A percentile compares a stretch with the other conserved stretches of the same genome.
Evolutionary conservation across 2,888 invertebrate genomes (phyloP).

Genomic region (Iselma pallidipennis): DNA sequence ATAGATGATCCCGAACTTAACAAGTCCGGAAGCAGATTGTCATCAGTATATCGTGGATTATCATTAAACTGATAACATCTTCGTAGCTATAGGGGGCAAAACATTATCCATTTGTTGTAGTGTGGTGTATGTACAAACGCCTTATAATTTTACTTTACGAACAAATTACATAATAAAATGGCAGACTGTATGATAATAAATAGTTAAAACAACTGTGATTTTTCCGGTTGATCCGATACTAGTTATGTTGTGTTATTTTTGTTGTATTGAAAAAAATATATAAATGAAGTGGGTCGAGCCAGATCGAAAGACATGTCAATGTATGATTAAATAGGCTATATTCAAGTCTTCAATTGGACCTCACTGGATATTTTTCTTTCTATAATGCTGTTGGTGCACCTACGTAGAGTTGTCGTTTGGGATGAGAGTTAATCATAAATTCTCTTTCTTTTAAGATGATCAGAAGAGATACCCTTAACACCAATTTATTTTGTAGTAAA

Average conservation of each 20-base stretch:
- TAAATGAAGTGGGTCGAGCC: neutral
- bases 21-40: constrained; percentile 32
- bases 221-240: neutral
- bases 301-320: constrained; percentile 1
- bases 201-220: neutral
- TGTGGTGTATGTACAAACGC: neutral
- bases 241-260: neutral
- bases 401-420: neutral
- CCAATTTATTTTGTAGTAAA: constrained; percentile 27
- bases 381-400: neutral
- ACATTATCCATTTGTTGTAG: constrained; percentile 12
- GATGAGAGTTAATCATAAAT: constrained; percentile 11
- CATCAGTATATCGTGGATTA: constrained; percentile 29
- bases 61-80: constrained; percentile 32
- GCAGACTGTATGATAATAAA: constrained; percentile 11
- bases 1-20: neutral
- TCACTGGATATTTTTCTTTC: neutral
- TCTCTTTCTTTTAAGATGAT: constrained; percentile 7
- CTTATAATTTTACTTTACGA: constrained; percentile 25
- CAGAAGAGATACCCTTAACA: constrained; percentile 17
- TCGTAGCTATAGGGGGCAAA: constrained; percentile 17
- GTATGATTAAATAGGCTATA: neutral
- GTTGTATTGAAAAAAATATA: too few species aligned
- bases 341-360: neutral
- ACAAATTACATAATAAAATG: constrained; percentile 25